Conservation (phyloP, 2,888 invertebrate species). For the Lissocephala sabroskyi region DNA sequence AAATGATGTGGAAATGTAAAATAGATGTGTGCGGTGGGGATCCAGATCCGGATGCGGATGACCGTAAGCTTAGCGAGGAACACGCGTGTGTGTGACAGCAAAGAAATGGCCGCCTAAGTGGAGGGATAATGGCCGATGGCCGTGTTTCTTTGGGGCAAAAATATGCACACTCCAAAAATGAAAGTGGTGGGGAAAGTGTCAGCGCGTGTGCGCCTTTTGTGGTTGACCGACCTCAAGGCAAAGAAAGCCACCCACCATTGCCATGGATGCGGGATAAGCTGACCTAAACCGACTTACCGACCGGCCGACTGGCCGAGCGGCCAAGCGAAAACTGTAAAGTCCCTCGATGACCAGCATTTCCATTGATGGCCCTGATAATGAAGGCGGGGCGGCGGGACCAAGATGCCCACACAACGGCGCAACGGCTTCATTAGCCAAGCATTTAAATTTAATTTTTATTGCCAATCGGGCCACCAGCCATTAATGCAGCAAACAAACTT, state of each 20-base stretch:
- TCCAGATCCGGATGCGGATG: neutral
- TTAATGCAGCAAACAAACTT: slow-evolving; percentile 50
- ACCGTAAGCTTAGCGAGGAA: neutral
- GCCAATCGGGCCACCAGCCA: slow-evolving; percentile 38
- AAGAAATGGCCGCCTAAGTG: slow-evolving; percentile 35
- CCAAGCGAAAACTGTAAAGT: neutral
- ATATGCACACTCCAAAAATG: slow-evolving; percentile 61
- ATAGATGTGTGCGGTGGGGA: slow-evolving; percentile 49
- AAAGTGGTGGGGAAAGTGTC: slow-evolving; percentile 26
- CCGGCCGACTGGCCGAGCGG: neutral
- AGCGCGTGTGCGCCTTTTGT: neutral
- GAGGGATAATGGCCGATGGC: slow-evolving; percentile 38
- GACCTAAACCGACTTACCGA: too few relatives aligned
- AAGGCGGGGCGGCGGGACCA: too few relatives aligned
- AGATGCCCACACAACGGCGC: too few relatives aligned
- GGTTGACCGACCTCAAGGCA: neutral
- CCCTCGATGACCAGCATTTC: neutral
- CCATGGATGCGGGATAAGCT: too few relatives aligned
- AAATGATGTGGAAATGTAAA: slow-evolving; percentile 70
- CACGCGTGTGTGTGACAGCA: slow-evolving; percentile 3
- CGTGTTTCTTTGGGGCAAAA: neutral
- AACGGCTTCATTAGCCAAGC: slow-evolving; percentile 50
- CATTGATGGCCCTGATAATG: too few relatives aligned
- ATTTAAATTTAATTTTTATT: slow-evolving; percentile 59
- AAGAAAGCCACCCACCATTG: too few relatives aligned